phyloP scores from a whole-genome alignment of 2,797 vertebrate genomes.

The Danionella dracula region DNA sequence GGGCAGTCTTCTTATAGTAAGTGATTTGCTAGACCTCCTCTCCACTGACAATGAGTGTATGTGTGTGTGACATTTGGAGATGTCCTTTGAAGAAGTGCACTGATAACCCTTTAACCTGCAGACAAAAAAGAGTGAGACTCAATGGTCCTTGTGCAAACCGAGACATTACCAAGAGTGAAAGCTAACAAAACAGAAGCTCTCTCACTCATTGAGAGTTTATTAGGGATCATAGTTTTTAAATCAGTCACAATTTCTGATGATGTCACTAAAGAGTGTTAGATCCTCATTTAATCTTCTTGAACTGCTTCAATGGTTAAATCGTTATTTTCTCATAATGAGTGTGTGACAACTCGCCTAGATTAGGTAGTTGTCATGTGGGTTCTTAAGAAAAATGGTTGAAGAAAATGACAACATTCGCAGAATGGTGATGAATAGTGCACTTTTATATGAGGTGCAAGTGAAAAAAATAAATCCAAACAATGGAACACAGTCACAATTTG shows the following conservation, averaged over 20 bases:
- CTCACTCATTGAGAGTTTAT: background rate
- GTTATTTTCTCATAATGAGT: no score
- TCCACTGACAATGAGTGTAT: constrained; percentile 17
- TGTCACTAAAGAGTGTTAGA: background rate
- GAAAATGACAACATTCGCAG: no score
- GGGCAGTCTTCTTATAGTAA: constrained; percentile 35
- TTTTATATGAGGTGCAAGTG: no score
- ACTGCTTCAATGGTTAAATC: no score
- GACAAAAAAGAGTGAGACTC: constrained; percentile 6
- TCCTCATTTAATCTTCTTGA: no score
- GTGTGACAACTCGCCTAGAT: no score
- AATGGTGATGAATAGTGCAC: no score
- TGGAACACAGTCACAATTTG: no score
- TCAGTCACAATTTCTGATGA: background rate
- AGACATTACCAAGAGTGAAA: background rate
- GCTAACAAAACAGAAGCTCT: background rate
- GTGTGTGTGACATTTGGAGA: constrained; percentile 4
- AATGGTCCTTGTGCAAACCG: background rate
- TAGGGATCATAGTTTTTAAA: background rate
- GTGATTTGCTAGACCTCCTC: constrained; percentile 34
- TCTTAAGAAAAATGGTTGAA: no score
- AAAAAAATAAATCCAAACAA: no score
- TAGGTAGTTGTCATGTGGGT: no score
- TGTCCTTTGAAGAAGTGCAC: constrained; percentile 2
- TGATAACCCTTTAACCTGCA: constrained; percentile 25